phyloP scores from a whole-genome alignment of 2,113 vertebrate species.

The Myotis lucifugus region DNA sequence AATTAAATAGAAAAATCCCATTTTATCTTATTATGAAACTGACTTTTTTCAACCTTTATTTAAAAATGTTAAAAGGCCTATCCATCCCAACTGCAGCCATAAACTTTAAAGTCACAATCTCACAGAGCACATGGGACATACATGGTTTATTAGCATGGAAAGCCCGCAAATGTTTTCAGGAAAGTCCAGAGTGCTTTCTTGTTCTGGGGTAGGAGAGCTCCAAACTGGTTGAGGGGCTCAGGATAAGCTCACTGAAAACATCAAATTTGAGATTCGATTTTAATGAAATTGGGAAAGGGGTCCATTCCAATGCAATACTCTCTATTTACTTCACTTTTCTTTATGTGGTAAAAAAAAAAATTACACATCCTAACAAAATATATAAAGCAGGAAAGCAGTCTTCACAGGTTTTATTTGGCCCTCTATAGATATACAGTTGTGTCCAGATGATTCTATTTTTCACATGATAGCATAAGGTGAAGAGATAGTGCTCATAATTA shows the following conservation, averaged over 20 bases:
- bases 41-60: background rate
- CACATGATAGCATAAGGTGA: background rate
- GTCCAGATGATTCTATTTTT: background rate
- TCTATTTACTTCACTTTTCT: slow-evolving; percentile 1
- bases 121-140: background rate
- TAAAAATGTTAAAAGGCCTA: background rate
- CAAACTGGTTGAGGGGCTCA: background rate
- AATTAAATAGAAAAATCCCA: background rate
- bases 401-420: slow-evolving; percentile 3
- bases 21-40: slow-evolving; percentile 34
- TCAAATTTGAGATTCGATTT: background rate
- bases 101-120: slow-evolving; percentile 16
- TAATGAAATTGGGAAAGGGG: background rate
- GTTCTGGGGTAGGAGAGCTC: background rate
- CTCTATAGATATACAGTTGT: background rate
- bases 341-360: slow-evolving; percentile 7
- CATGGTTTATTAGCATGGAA: background rate
- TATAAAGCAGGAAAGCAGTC: background rate
- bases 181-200: background rate
- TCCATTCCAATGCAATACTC: background rate
- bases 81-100: background rate
- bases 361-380: slow-evolving; percentile 27
- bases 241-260: background rate
- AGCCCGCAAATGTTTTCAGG: background rate
- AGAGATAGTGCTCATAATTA: slow-evolving; percentile 31